Percentiles rank a stretch among this genome's conserved stretches.
phyloP scores from a whole-genome alignment of 2,888 invertebrate genomes.

The Pimpla rufipes region DNA sequence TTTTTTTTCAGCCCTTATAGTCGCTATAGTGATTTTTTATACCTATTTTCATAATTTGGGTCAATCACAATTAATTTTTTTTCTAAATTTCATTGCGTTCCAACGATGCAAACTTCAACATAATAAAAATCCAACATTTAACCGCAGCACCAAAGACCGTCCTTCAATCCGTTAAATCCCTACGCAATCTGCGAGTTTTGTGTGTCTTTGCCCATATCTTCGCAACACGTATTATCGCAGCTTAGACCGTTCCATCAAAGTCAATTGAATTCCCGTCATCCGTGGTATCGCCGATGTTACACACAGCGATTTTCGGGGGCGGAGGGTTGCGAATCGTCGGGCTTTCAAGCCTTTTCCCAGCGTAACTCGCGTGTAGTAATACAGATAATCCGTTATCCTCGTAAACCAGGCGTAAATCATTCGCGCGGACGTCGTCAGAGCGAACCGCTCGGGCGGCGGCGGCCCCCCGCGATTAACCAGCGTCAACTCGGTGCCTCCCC shows the following conservation, averaged over 20 bases:
- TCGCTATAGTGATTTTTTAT: no score
- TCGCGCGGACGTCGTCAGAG: conserved; percentile 38
- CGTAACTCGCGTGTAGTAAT: conserved; percentile 38
- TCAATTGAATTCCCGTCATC: conserved; percentile 6
- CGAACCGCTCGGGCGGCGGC: background rate
- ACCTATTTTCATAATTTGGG: no score
- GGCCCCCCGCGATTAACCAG: conserved; percentile 35
- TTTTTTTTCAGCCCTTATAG: no score
- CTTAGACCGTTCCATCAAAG: background rate
- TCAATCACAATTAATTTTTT: no score
- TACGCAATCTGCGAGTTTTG: no score
- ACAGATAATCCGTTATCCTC: conserved; percentile 58
- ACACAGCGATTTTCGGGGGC: background rate
- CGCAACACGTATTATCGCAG: background rate
- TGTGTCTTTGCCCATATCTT: background rate
- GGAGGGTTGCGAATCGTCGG: no score
- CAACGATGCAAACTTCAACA: no score
- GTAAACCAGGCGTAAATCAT: conserved; percentile 61
- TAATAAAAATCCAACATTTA: no score
- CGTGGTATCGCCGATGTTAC: background rate
- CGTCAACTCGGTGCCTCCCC: conserved; percentile 7
- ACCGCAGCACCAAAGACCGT: no score
- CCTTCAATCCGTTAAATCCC: no score
- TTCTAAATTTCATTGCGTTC: no score
- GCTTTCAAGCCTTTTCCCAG: conserved; percentile 5